Base-by-base conservation (phyloP, 2,113 vertebrate genomes). In the Setophaga kirtlandii region DNA sequence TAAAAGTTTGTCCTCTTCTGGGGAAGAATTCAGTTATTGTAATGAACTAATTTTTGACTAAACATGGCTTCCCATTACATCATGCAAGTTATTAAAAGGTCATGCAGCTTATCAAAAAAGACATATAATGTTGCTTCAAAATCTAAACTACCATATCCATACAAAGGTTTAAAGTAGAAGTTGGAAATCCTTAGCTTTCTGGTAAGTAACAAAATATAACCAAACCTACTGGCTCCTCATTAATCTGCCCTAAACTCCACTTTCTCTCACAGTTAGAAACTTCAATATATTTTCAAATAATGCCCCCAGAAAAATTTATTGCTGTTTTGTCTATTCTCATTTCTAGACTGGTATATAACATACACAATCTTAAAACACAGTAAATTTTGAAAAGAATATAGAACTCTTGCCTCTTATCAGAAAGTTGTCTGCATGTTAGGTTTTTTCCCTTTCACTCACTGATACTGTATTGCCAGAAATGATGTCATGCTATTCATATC, bases 401-500 rank as follows among this genome's bases (percentile, higher is more conserved):
- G 79, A 82, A 64, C 5, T n/a, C 10, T 83, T 56, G 74, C 14
- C 14, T 35, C 78, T 94, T 96, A 89, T 90, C 76, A 52, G 92
- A 94, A 89, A 87, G 23, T 69, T 83, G 80, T 75, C 83, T 90
- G 30, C 21, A 71, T 90, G 58, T 53, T 88, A 33, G 15, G 0
- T 86, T 93, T 93, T 89, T 90, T 28, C 11, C 15, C 50, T 65
- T 93, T 89, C 58, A 63, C 13, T 96, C 69, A 62, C 75, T 71
- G 94, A 94, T 90, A 94, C 64, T 79, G 8, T 56, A 89, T 47
- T 93, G 80, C 97, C 91, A 96, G 93, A 93, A 96, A 94, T 97
- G 91, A 97, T 91, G 91, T 97, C 91, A 97, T 94, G 63, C 67
- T 89, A 78, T 90, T 94, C 90, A 80, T 96, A 97, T 93, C 77